Conservation (phyloP, 1,140 invertebrate species). For the Zaprionus gabonicus region DNA sequence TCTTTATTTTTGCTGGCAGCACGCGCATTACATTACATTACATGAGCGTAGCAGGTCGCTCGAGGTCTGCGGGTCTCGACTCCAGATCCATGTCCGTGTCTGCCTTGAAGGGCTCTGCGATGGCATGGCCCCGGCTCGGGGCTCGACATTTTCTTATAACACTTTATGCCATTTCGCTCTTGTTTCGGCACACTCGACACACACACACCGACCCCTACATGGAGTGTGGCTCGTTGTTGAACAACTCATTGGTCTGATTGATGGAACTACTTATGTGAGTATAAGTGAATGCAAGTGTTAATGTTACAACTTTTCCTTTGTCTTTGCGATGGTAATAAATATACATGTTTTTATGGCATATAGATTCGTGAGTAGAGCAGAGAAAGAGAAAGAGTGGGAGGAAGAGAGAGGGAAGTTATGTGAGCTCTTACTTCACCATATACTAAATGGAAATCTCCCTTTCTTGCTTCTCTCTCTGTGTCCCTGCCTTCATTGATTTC, state of each 20-base stretch:
- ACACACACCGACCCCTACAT: not conserved
- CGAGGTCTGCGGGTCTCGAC: conserved; percentile 5
- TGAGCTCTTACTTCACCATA: not conserved
- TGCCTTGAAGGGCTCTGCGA: conserved; percentile 6
- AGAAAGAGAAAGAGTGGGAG: not conserved
- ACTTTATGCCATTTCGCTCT: conserved; percentile 52
- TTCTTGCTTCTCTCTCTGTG: too few relatives aligned
- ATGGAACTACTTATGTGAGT: conserved; percentile 54
- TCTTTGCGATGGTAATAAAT: conserved; percentile 27
- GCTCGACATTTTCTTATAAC: conserved; percentile 47
- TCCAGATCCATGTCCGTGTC: conserved; percentile 37
- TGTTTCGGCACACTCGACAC: conserved; percentile 8
- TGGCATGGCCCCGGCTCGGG: not conserved
- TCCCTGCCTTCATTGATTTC: too few relatives aligned
- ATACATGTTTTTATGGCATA: conserved; percentile 8
- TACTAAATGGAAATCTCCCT: too few relatives aligned
- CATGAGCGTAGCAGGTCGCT: conserved; percentile 54
- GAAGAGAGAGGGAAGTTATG: not conserved
- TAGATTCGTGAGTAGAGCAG: not conserved
- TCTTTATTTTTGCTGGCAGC: conserved; percentile 69
- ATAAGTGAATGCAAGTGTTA: conserved; percentile 52
- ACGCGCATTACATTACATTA: conserved; percentile 78
- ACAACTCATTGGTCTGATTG: conserved; percentile 67
- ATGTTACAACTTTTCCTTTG: conserved; percentile 36
- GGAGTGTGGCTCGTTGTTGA: conserved; percentile 35